phyloP scores from a whole-genome alignment of 64 coral and sea anemone species.

The Porites australiensis region DNA sequence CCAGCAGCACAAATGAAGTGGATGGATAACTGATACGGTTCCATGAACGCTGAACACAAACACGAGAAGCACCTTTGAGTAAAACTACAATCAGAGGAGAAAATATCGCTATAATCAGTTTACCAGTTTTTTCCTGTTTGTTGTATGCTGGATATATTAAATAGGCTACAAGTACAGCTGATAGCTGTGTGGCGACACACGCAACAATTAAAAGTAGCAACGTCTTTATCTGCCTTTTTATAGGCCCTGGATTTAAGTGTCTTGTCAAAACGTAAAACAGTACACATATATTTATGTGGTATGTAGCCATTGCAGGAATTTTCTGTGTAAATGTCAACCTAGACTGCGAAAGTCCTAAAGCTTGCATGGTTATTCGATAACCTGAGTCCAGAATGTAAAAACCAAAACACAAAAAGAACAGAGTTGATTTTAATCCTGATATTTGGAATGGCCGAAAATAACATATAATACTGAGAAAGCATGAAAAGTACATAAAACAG shows the following conservation, averaged over 20 bases:
- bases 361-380: slow-evolving; percentile 18
- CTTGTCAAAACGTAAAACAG: not conserved
- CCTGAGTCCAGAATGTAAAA: not conserved
- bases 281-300: not conserved
- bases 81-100: not conserved
- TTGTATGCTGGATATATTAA: slow-evolving; percentile 10
- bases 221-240: not conserved
- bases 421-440: not conserved
- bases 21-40: slow-evolving; percentile 1
- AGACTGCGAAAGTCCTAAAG: not conserved
- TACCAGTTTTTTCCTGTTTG: slow-evolving; percentile 2
- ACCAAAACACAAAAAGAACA: not conserved
- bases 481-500: not conserved
- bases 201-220: not conserved
- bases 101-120: not conserved
- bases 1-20: slow-evolving; percentile 23
- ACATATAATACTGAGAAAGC: not conserved
- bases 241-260: not conserved
- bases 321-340: not conserved
- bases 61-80: not conserved
- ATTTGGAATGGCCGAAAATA: slow-evolving; percentile 7
- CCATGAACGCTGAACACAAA: slow-evolving; percentile 25
- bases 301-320: not conserved
- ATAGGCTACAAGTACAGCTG: not conserved
- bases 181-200: not conserved